A percentile compares a stretch with the other conserved stretches of the same genome.
Evolutionary conservation across 2,797 vertebrate species (phyloP).

Genomic region (Mus spretus): DNA sequence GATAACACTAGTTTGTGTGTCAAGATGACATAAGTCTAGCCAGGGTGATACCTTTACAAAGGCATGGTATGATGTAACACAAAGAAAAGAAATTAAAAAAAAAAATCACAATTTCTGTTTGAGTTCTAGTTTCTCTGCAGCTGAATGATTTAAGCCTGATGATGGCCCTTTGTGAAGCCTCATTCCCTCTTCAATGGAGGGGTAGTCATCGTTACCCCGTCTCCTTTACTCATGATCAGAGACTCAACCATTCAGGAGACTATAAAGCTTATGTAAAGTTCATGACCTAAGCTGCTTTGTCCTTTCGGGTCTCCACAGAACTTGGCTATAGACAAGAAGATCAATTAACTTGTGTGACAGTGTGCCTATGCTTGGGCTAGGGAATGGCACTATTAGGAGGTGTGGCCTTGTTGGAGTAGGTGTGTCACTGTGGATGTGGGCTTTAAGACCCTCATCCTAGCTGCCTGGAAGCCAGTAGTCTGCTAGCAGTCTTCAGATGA

Average conservation of each 20-base stretch:
- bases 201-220: background rate
- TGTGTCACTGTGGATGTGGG: too few species aligned
- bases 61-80: background rate
- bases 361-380: too few species aligned
- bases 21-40: background rate
- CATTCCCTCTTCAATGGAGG: background rate
- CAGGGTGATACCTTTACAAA: constrained; percentile 22
- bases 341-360: background rate
- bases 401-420: too few species aligned
- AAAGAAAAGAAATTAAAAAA: background rate
- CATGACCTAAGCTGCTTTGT: constrained; percentile 4
- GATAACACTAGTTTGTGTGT: background rate
- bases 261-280: background rate
- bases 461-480: too few species aligned
- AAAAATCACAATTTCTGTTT: background rate
- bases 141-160: constrained; percentile 9
- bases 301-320: constrained; percentile 22
- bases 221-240: background rate
- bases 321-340: constrained; percentile 14
- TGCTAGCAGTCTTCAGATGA: too few species aligned
- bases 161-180: constrained; percentile 5
- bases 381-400: too few species aligned
- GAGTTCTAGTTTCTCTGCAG: constrained; percentile 14
- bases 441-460: too few species aligned
- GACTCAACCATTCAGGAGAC: background rate